phyloP scores from a whole-genome alignment of 1,140 invertebrate genomes.

The Teleopsis dalmanni region DNA sequence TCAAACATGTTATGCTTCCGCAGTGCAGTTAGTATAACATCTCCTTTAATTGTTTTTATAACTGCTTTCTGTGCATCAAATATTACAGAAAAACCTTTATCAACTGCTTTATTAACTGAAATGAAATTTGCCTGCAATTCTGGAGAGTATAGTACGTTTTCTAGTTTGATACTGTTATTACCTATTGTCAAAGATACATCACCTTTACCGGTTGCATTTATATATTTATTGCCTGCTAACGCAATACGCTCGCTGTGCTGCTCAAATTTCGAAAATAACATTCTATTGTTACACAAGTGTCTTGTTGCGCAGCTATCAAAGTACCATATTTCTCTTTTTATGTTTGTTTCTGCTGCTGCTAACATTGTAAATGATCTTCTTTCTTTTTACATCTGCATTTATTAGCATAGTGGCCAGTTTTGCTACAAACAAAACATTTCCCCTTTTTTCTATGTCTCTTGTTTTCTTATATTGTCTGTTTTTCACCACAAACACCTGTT shows the following conservation, averaged over 20 bases:
- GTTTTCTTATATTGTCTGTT: not conserved
- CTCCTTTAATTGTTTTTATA: too few relatives aligned
- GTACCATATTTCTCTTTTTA: conserved; percentile 5
- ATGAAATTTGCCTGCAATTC: conserved; percentile 20
- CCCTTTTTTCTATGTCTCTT: not conserved
- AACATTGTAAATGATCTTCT: not conserved
- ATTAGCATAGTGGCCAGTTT: not conserved
- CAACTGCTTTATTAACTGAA: conserved; percentile 20
- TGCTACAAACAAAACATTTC: not conserved
- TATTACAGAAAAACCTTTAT: conserved; percentile 8
- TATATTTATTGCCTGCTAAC: conserved; percentile 10
- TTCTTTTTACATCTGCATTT: conserved; percentile 1
- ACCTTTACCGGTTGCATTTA: conserved; percentile 6
- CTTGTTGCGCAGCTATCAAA: conserved; percentile 14
- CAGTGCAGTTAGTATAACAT: not conserved
- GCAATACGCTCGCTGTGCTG: too few relatives aligned
- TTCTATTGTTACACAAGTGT: conserved; percentile 11
- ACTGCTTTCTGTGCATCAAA: not conserved
- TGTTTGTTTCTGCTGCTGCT: not conserved
- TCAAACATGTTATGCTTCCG: not conserved
- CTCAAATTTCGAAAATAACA: too few relatives aligned
- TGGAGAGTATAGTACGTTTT: conserved; percentile 18
- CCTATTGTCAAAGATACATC: not conserved
- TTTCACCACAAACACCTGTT: not conserved
- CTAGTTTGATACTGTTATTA: conserved; percentile 10